Evolutionary conservation across 2,888 invertebrate species (phyloP), one percentile per base, ranked within the genome.

Genomic region (Phaonia tiefii): DNA sequence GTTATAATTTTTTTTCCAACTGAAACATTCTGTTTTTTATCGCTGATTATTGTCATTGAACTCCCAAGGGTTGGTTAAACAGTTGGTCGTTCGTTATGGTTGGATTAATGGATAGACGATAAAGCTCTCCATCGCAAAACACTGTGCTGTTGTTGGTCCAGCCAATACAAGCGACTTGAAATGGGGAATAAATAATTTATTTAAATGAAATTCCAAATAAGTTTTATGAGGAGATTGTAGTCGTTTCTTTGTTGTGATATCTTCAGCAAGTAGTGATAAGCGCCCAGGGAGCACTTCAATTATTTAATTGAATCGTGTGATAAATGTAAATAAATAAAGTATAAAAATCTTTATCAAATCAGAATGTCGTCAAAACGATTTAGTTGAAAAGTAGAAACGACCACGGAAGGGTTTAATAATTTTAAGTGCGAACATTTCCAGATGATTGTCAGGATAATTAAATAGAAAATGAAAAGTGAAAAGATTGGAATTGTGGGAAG

Each of bases 401-500:
- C 11, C 5, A 2, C 8, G 39, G 15, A 13, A 63, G 46, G 44
- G 11, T 10, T 5, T n/a, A n/a, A n/a, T n/a, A n/a, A n/a, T n/a
- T n/a, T n/a, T n/a, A 8, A 58, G 26, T 60, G 15, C 1, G 7
- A 60, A 37, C 1, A 15, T 2, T 25, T 54, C 2, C n/a, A 17
- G 3, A 25, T 4, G 25, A 22, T 13, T 54, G 13, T 22, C 37
- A 4, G 54, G 25, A 51, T n/a, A n/a, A n/a, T n/a, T n/a, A 49
- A 49, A 15, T 46, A n/a, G 2, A 51, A 72, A 63, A 86, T 86
- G 86, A 93, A 92, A 88, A 91, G 91, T 60, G 94, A 94, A 91
- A 95, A 94, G 91, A 94, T 95, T 86, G 95, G 94, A 84, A 95
- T 95, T 84, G 92, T 95, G 84, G 95, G 95, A 88, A 95, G 95